Conservation (phyloP, 2,113 vertebrate genomes). For the Corythornis vintsioides region DNA sequence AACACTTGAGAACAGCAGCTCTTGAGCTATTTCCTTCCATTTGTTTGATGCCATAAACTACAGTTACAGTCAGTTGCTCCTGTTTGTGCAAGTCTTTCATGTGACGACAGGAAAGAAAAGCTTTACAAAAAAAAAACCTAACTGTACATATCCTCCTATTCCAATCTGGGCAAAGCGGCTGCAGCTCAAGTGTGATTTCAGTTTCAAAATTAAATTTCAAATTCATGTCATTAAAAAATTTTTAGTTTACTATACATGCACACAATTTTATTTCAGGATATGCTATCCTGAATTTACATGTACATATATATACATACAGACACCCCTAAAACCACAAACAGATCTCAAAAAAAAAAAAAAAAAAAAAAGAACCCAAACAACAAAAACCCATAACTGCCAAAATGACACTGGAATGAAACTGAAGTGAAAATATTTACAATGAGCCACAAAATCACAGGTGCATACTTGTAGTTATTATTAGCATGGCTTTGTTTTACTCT, state of each 20-base stretch:
- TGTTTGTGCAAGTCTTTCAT: not conserved
- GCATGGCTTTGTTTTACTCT: slow-evolving; percentile 7
- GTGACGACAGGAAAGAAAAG: not conserved
- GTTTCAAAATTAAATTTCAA: slow-evolving; percentile 6
- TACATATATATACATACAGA: not conserved
- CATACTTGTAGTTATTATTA: slow-evolving; percentile 17
- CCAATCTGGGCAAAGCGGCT: not conserved
- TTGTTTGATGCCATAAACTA: not conserved
- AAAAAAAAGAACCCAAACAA: not conserved
- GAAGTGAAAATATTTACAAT: slow-evolving; percentile 55
- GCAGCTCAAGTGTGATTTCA: not conserved
- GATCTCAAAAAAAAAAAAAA: not conserved
- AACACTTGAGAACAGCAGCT: not conserved
- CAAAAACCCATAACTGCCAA: not conserved
- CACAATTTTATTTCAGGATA: not conserved
- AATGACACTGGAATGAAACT: slow-evolving; percentile 41
- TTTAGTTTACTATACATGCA: not conserved
- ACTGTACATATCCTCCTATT: not conserved
- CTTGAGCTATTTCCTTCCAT: slow-evolving; percentile 1
- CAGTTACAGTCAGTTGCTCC: not conserved
- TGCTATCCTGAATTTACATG: not conserved
- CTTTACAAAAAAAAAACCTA: slow-evolving; percentile 2
- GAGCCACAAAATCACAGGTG: slow-evolving; percentile 51
- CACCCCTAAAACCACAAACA: not conserved
- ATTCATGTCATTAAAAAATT: not conserved